Percentiles rank a stretch among this genome's conserved stretches.
Evolutionary conservation across 37 sponge, comb jelly and placozoan species (phyloP).

Genomic region (Bolinopsis microptera): DNA sequence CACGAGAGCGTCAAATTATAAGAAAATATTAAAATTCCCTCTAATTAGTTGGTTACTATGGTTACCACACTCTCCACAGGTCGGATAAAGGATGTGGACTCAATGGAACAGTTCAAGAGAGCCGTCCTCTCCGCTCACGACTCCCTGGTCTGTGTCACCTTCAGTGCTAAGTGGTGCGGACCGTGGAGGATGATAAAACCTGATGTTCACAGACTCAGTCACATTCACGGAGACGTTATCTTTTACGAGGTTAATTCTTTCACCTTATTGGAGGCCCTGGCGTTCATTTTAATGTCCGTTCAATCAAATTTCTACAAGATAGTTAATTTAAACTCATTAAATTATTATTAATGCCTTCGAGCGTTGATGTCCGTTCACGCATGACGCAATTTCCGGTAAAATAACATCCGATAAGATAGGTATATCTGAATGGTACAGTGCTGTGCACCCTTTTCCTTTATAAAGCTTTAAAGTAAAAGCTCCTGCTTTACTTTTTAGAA

Average conservation of each 20-base stretch:
- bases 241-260: conserved; percentile 1
- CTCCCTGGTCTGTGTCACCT: conserved; percentile 39
- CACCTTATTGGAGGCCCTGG: neutral
- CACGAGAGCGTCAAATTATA: no score
- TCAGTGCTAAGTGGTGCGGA: conserved; percentile 46
- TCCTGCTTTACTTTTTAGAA: no score
- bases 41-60: no score
- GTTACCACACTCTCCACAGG: neutral
- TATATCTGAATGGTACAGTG: no score
- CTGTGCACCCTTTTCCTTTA: no score
- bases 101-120: conserved; percentile 7
- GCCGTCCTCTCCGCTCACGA: neutral
- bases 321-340: neutral
- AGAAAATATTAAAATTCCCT: no score
- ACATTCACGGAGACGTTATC: conserved; percentile 27
- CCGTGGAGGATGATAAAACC: conserved; percentile 52
- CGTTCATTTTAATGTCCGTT: no score
- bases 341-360: neutral
- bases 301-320: neutral
- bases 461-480: no score
- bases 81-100: conserved; percentile 16
- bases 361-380: neutral
- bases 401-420: no score
- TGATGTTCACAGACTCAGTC: conserved; percentile 33
- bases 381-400: neutral